These are phyloP conservation scores for Plectropomus leopardus DNA, from an alignment of 2,113 vertebrate species.

Conservation along the genomic window DNA sequence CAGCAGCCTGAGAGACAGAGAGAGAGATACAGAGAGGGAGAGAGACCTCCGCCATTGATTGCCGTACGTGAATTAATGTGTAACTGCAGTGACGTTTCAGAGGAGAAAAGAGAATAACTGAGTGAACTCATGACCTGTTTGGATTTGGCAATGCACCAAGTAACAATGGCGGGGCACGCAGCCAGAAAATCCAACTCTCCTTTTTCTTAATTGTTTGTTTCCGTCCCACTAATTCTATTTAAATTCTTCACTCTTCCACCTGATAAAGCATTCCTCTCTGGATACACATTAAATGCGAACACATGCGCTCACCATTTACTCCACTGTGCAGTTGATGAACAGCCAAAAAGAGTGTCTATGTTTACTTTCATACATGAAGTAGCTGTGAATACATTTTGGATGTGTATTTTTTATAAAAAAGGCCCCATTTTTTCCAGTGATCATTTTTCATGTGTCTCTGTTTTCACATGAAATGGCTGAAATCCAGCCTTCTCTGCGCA, in stretches of 20 bases:
- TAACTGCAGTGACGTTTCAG: conserved; percentile 16
- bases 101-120: conserved; percentile 32
- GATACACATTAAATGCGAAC: conserved; percentile 46
- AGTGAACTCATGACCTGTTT: conserved; percentile 55
- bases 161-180: conserved; percentile 50
- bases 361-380: conserved; percentile 52
- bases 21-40: background rate
- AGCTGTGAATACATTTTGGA: conserved; percentile 28
- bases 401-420: background rate
- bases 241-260: conserved; percentile 41
- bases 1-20: background rate
- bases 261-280: conserved; percentile 45
- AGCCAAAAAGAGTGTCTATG: conserved; percentile 14
- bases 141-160: conserved; percentile 41
- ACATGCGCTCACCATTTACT: conserved; percentile 39
- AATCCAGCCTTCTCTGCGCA: conserved; percentile 54
- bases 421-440: conserved; percentile 5
- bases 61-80: conserved; percentile 28
- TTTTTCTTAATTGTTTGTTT: conserved; percentile 55
- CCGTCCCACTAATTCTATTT: conserved; percentile 53
- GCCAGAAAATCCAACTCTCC: conserved; percentile 55
- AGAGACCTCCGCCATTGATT: conserved; percentile 17
- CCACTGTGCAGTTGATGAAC: conserved; percentile 38
- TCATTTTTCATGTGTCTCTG: conserved; percentile 21
- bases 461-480: conserved; percentile 57